Evolutionary conservation across 2,888 invertebrate species (phyloP), one percentile per base, ranked within the genome.

Genomic region (Pollenia labialis): DNA sequence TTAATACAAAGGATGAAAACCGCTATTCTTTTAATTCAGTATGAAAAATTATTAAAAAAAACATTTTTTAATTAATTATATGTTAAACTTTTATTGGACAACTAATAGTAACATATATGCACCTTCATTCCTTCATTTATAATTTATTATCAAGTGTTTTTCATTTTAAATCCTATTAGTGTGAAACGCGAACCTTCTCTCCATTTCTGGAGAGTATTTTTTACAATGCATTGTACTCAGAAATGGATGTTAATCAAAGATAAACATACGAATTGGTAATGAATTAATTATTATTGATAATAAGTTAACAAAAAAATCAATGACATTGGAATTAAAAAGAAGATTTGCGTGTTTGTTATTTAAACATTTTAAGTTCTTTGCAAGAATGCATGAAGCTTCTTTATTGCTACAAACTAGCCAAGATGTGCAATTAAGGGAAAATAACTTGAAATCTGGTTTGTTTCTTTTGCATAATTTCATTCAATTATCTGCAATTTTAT

Each of bases 401-500:
- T 69, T 46, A 48, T 56, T 56, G 23, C 12, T 46, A 32, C 46
- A 50, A 62, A 23, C 48, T 12, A 8, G 10, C 18, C 44, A 46
- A 44, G 23, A 14, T 77, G 40, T 23, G 58, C 58, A 48, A 74
- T 66, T 66, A 74, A 81, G 81, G 74, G 48, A 68, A 81, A 42
- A 40, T 14, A 18, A 66, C 23, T 56, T 48, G 58, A 42, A 74
- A 74, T 58, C 46, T 23, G 54, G 60, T 82, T 69, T 76, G 40
- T 18, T 56, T 52, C 9, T 48, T 69, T 76, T 66, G 83, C 71
- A 83, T 86, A 76, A 80, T 80, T 86, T 83, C 52, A 83, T 86
- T 86, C 86, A 86, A 86, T 86, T 86, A 86, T 86, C 75, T 72
- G 80, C 52, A 71, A 83, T 80, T 83, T 72, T 11, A 76, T 80